Evolutionary conservation across 2,113 vertebrate genomes (phyloP), one percentile per base, ranked within the genome.

Genomic region (Aegithalos caudatus): DNA sequence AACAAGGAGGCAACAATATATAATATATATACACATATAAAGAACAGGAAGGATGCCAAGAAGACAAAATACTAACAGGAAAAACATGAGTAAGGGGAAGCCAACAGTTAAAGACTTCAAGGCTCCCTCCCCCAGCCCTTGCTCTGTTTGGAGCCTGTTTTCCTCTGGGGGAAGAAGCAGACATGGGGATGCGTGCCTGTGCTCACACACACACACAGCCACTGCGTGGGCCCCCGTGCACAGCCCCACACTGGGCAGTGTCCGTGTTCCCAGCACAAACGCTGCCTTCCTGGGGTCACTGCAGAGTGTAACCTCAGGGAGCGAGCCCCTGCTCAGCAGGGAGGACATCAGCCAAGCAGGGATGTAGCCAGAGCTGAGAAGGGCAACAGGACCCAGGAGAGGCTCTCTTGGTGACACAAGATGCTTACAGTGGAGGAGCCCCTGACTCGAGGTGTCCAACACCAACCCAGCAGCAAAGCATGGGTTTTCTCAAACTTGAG

Each of bases 61-160:
- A 96, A 94, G 96, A 96, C 96, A 96, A 96, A 97, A 97, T 70
- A 92, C 79, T 95, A 96, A 97, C 96, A 97, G 97, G 97, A 96
- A 97, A 95, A 95, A 81, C 27, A 31, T 50, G 84, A 95, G 80
- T 57, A 90, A 95, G 51, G 91, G 89, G 89, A 93, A 91, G 77
- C 62, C 82, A 92, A 89, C 65, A 93, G 91, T 90, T 89, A 94
- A 94, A 92, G 91, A 19, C 54, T 90, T 64, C 44, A 58, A 72
- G 53, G 74, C 72, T 94, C 92, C 95, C 92, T 96, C 80, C 94
- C 83, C 92, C 81, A 95, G 67, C 90, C 85, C 70, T 57, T 28
- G 78, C 65, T 96, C 86, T 91, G 85, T 94, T 96, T 90, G 58
- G 71, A 95, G 94, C 37, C 73, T 3, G 12, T 73, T 97, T 97